Evolutionary conservation across 1,140 invertebrate genomes (phyloP), one percentile per base, ranked within the genome.

Genomic region (Tetramorium alpestre): DNA sequence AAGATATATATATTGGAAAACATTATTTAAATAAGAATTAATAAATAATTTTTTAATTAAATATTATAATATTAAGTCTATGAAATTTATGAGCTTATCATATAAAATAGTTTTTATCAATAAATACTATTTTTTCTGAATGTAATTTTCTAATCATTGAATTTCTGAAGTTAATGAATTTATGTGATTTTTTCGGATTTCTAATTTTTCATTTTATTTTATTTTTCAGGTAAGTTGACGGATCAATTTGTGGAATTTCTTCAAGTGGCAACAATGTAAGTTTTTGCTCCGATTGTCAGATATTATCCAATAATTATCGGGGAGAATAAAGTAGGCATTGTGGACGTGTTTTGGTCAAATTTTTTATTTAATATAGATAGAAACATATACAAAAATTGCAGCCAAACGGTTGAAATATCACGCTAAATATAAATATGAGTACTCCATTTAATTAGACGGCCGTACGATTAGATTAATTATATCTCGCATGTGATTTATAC

Each of bases 391-490:
- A 33, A 33, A 47, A 47, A 13, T 3, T 25, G 4, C 60, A 44
- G 44, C 5, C 3, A 16, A 51, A 38, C 16, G 54, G 10, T 1
- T 18, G 38, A 16, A 64, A 67, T 0, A 38, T 5, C 13, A 6
- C 18, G n/a, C 10, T 38, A 58, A 76, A 41, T 41, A 6, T 38
- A 44, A 3, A 44, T 56, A n/a, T n/a, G 22, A 44, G 33, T n/a
- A 33, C 44, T 77, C 10, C 2, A 13, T 47, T 47, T 41, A 41
- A 41, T 62, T 78, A 58, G 10, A 54, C 49, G 33, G 28, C 11
- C 56, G 54, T 7, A 54, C 58, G 38, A 49, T 78, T 16, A 11
- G 47, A 67, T 18, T 38, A 80, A 67, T 80, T 41, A 22, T 80
- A 62, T 16, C 11, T 51, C 56, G 22, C 18, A 47, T 2, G 18